Evolutionary conservation across 2,113 vertebrate species (phyloP).

Genomic region (Halichoeres trimaculatus): DNA sequence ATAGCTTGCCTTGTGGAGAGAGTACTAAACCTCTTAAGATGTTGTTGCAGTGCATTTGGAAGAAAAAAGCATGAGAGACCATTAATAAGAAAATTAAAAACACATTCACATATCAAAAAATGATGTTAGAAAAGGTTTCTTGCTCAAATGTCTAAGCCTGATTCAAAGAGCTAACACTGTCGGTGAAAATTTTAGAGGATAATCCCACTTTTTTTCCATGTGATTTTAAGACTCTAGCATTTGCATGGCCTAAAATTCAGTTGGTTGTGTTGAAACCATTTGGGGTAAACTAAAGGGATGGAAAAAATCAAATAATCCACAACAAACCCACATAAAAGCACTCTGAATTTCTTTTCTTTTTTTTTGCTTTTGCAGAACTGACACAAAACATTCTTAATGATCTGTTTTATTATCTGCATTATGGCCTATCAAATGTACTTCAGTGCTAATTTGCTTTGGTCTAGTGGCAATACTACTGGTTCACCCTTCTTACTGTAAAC

Average conservation of each 20-base stretch:
- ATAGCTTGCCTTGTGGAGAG: slow-evolving; percentile 4
- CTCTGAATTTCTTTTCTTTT: neutral
- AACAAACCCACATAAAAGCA: neutral
- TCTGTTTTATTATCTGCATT: neutral
- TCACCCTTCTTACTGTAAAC: neutral
- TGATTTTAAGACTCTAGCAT: neutral
- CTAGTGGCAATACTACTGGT: neutral
- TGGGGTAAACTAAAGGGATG: neutral
- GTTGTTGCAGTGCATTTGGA: slow-evolving; percentile 25
- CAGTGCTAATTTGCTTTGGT: neutral
- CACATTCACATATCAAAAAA: neutral
- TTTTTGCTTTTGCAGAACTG: neutral
- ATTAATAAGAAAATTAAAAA: slow-evolving; percentile 6
- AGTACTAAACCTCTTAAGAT: slow-evolving; percentile 10
- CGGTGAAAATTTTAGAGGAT: slow-evolving; percentile 1
- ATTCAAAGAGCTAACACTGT: slow-evolving; percentile 6
- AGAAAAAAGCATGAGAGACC: slow-evolving; percentile 18
- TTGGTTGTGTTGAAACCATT: slow-evolving; percentile 4
- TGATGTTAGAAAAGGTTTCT: neutral
- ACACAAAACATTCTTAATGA: neutral
- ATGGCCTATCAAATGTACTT: neutral
- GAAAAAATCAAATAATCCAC: slow-evolving; percentile 14
- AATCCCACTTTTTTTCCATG: neutral
- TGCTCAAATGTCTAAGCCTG: neutral
- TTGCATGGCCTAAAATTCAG: slow-evolving; percentile 3